Conservation (phyloP, 2,797 vertebrate species). For the Fundulus diaphanus region DNA sequence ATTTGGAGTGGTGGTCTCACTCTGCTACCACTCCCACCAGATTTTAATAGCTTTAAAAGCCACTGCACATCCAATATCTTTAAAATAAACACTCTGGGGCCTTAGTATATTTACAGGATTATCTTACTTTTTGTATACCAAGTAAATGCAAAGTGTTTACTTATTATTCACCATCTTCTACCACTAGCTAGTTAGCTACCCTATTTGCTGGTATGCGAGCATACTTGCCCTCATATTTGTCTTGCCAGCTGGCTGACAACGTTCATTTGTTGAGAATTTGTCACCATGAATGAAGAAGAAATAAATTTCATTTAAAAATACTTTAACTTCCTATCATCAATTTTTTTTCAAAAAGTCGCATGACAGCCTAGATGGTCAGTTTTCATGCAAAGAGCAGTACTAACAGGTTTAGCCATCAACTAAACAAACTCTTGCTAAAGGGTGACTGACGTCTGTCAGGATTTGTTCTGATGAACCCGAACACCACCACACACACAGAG, state of each 20-base stretch:
- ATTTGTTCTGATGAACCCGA: no score
- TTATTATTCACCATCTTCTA: not conserved
- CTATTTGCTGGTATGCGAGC: not conserved
- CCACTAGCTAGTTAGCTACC: no score
- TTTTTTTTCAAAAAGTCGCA: no score
- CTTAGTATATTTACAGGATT: not conserved
- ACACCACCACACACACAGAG: no score
- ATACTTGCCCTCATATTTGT: not conserved
- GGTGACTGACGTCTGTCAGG: no score
- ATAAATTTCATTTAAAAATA: not conserved
- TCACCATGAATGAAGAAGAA: not conserved
- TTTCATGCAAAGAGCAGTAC: not conserved
- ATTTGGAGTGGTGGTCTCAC: no score
- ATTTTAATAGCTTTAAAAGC: not conserved
- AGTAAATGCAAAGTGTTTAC: not conserved
- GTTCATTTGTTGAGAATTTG: not conserved
- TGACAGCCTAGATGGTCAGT: not conserved
- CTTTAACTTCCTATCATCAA: not conserved
- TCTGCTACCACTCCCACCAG: no score
- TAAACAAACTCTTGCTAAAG: no score
- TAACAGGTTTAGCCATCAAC: no score
- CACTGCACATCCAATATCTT: not conserved
- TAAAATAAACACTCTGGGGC: not conserved
- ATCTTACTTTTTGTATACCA: not conserved
- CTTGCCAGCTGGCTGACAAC: not conserved